These are phyloP conservation scores for Bungarus multicinctus DNA, from an alignment of 2,113 vertebrate genomes.

Conservation along the genomic window DNA sequence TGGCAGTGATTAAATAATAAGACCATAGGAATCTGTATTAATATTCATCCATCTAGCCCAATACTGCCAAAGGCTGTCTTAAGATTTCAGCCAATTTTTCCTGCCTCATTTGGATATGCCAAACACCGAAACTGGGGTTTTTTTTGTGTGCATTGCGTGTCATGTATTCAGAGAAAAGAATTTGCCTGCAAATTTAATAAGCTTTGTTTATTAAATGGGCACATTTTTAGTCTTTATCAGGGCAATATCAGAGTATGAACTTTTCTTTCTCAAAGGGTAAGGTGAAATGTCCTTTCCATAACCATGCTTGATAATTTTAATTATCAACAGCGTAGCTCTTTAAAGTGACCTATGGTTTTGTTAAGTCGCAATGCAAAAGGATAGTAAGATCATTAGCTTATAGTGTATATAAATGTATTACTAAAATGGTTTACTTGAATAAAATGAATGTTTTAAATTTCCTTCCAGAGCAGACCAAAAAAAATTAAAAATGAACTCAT, in stretches of 20 bases:
- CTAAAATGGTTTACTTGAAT: conserved; percentile 79
- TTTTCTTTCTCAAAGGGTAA: not conserved
- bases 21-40: not conserved
- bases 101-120: not conserved
- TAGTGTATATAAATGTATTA: conserved; percentile 28
- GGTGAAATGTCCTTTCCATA: not conserved
- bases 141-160: not conserved
- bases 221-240: not conserved
- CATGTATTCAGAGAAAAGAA: not conserved
- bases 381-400: not conserved
- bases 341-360: not conserved
- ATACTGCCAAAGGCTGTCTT: not conserved
- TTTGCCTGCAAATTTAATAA: not conserved
- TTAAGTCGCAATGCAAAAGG: not conserved
- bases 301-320: not conserved
- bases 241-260: not conserved
- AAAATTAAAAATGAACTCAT: not conserved
- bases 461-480: not conserved
- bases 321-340: not conserved
- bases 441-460: conserved; percentile 63
- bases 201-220: not conserved
- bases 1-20: not conserved
- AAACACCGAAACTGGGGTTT: not conserved
- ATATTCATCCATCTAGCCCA: not conserved
- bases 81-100: not conserved